Percentiles rank a stretch among this genome's conserved stretches.
phyloP scores from a whole-genome alignment of 1,140 invertebrate species.

The Bombus haemorrhoidalis region DNA sequence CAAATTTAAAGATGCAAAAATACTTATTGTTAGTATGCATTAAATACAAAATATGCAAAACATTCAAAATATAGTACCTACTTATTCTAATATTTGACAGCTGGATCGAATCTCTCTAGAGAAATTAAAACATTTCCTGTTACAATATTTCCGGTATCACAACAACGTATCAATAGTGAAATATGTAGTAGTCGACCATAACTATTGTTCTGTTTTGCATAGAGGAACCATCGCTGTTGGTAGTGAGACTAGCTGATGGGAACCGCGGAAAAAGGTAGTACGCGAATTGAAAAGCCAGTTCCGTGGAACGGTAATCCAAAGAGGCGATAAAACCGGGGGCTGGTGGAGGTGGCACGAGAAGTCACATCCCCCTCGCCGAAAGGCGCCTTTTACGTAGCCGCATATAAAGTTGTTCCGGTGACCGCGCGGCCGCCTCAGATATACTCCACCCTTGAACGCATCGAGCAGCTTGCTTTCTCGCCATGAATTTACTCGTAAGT shows the following conservation, averaged over 20 bases:
- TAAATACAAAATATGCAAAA: no score
- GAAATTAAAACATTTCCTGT: background rate
- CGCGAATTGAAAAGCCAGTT: conserved; percentile 11
- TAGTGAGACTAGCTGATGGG: background rate
- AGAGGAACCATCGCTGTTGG: background rate
- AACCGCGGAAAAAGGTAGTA: background rate
- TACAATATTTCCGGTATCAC: background rate
- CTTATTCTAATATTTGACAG: no score
- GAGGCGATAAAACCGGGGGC: conserved; percentile 13
- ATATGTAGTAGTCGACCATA: background rate
- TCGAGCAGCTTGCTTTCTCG: conserved; percentile 65
- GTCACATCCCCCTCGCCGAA: conserved; percentile 74
- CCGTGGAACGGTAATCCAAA: background rate
- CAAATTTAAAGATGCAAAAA: no score
- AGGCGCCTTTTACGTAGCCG: conserved; percentile 66
- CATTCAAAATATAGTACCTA: no score
- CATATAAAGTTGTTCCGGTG: conserved; percentile 81
- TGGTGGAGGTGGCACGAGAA: conserved; percentile 63
- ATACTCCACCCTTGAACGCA: conserved; percentile 79
- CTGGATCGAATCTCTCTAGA: background rate
- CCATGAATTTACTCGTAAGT: conserved; percentile 75
- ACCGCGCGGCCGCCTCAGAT: conserved; percentile 80
- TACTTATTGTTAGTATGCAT: no score
- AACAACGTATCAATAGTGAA: background rate
- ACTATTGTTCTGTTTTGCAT: background rate